Base-by-base conservation (phyloP, 2,888 invertebrate species). In the Hymenopus coronatus region DNA sequence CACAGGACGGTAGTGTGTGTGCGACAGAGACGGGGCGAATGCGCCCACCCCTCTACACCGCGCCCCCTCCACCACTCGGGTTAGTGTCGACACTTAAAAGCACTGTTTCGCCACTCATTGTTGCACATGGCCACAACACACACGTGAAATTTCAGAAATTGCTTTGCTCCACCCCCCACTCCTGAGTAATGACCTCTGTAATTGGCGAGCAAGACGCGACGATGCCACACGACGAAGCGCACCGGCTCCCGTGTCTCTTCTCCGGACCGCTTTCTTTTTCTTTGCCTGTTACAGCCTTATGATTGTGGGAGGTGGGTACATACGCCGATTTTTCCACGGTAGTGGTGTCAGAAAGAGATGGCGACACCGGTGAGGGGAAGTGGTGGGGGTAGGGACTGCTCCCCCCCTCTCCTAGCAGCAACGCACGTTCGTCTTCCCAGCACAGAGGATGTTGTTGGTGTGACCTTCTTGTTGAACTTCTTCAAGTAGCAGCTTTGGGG, bases 301-400 rank as follows among this genome's bases (percentile, higher is more conserved):
- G 54, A 70, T 70, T 70, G 54, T 70, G 54, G 54, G 54, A 70
- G 54, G 54, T 15, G 20, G 54, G 54, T 70, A 82, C 28, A 33
- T 40, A 81, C 89, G 84, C 87, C 84, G 84, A 70, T 88, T 89
- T 90, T 86, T 83, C 94, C 93, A 94, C 92, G 93, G 93, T 91
- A 92, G 54, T 70, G 54, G 54, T 70, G 54, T 25, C 25, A 25
- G 54, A 70, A 70, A 70, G 54, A 70, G 54, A 70, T 70, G 54
- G 54, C 54, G 54, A 70, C 54, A 70, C 54, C 93, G 94, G 94
- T 93, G 91, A 94, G 94, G 94, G 95, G 93, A 94, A 91, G 92
- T 90, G 93, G 93, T 89, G 28, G 88, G 93, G 93, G 90, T 15
- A 93, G 93, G 88, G 89, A 93, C 93, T 91, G 93, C 94, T 93